Evolutionary conservation across 2,888 invertebrate species (phyloP).

Genomic region (Andrena minutula): DNA sequence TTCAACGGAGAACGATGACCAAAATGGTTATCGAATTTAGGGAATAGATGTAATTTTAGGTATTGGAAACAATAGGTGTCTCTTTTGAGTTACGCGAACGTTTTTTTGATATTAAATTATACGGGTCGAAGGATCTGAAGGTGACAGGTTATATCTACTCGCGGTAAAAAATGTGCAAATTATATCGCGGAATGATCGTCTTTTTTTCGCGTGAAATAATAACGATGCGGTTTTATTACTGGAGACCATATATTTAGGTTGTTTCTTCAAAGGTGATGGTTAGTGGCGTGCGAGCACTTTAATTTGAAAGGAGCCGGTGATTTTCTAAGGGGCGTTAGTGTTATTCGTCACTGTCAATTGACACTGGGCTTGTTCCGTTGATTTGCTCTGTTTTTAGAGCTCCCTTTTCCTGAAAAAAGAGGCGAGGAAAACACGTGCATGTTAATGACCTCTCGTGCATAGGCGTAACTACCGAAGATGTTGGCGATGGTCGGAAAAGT

Average conservation of each 20-base stretch:
- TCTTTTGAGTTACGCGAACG: no score
- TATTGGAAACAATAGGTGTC: not conserved
- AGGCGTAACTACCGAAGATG: slow-evolving; percentile 37
- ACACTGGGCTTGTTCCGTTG: slow-evolving; percentile 14
- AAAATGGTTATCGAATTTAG: not conserved
- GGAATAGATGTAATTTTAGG: no score
- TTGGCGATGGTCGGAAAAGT: not conserved
- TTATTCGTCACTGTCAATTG: slow-evolving; percentile 50
- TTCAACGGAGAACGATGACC: not conserved
- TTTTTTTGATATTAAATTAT: no score
- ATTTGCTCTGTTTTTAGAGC: slow-evolving; percentile 23
- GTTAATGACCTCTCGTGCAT: slow-evolving; percentile 57
- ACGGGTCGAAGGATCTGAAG: not conserved
- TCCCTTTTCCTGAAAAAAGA: slow-evolving; percentile 25
- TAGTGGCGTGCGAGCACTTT: not conserved
- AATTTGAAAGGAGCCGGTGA: slow-evolving; percentile 13
- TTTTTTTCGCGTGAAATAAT: slow-evolving; percentile 6
- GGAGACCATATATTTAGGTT: slow-evolving; percentile 9
- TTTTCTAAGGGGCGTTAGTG: slow-evolving; percentile 13
- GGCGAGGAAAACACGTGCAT: slow-evolving; percentile 52
- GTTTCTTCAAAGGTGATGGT: slow-evolving; percentile 20
- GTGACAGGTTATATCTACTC: not conserved
- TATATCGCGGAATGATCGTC: slow-evolving; percentile 10
- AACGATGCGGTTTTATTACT: not conserved
- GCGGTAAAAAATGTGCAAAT: slow-evolving; percentile 39